These are phyloP conservation scores for Cuniculus paca DNA, from an alignment of 2,797 vertebrate species.

Conservation along the genomic window DNA sequence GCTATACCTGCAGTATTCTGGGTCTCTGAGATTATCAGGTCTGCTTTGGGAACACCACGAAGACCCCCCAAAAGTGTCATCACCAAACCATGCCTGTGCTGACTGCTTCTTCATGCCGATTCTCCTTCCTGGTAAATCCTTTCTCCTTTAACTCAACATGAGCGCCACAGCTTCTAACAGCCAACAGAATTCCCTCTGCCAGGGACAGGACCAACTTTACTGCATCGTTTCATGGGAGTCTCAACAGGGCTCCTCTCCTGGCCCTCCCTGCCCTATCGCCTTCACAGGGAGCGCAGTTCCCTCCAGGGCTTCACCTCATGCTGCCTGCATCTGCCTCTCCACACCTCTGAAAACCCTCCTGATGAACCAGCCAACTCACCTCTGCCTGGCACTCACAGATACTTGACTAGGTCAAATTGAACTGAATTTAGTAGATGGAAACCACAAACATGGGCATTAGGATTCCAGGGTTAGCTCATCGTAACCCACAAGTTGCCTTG, in stretches of 20 bases:
- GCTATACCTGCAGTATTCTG: not conserved
- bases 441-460: not conserved
- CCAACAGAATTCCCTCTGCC: not conserved
- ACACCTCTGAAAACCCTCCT: not conserved
- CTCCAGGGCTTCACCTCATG: not conserved
- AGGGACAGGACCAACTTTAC: not conserved
- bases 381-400: not conserved
- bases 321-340: not conserved
- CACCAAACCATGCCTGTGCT: not conserved
- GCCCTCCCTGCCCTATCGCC: not conserved
- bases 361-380: not conserved
- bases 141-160: not conserved
- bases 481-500: not conserved
- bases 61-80: not conserved
- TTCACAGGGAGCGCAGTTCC: not conserved
- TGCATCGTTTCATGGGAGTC: not conserved
- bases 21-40: not conserved
- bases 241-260: not conserved
- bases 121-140: not conserved
- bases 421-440: not conserved
- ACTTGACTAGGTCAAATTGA: not conserved
- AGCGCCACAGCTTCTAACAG: not conserved
- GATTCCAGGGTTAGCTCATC: not conserved
- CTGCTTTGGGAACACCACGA: too few relatives aligned
- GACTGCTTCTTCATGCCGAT: not conserved